Evolutionary conservation across 2,797 vertebrate genomes (phyloP).

Genomic region (Betta splendens): DNA sequence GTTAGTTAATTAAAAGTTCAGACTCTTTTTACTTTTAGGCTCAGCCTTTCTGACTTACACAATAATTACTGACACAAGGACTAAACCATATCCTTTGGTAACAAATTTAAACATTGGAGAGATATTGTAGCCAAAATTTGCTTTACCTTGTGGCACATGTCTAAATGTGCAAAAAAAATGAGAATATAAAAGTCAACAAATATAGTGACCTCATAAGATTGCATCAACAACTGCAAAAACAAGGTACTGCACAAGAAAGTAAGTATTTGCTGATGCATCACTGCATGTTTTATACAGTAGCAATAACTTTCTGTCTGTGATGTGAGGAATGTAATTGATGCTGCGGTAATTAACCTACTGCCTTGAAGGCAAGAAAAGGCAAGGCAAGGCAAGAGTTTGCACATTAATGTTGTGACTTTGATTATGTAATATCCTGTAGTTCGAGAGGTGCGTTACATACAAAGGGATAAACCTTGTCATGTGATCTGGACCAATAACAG

Average conservation of each 20-base stretch:
- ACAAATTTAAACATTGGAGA: too few species aligned
- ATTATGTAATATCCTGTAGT: constrained; percentile 69
- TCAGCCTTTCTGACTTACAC: too few species aligned
- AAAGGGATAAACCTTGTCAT: constrained; percentile 47
- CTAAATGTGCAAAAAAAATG: constrained; percentile 59
- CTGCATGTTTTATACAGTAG: too few species aligned
- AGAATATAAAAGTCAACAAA: constrained; percentile 64
- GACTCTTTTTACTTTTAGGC: too few species aligned
- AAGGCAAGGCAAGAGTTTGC: constrained; percentile 53
- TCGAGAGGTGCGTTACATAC: constrained; percentile 51
- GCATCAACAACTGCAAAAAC: constrained; percentile 72
- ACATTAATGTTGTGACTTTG: constrained; percentile 65
- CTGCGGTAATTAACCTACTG: constrained; percentile 46
- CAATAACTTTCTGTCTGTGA: too few species aligned
- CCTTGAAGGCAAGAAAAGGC: constrained; percentile 40
- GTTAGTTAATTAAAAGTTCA: too few species aligned
- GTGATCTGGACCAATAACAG: constrained; percentile 23
- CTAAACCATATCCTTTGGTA: too few species aligned
- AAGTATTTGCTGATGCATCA: constrained; percentile 13
- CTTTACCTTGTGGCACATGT: too few species aligned
- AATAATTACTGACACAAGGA: too few species aligned
- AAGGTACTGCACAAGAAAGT: constrained; percentile 50
- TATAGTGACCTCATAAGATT: constrained; percentile 50
- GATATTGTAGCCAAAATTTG: too few species aligned
- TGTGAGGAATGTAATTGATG: constrained; percentile 13